Evolutionary conservation across 1,140 invertebrate species (phyloP), one percentile per base, ranked within the genome.

Genomic region (Rhagoletis zephyria): DNA sequence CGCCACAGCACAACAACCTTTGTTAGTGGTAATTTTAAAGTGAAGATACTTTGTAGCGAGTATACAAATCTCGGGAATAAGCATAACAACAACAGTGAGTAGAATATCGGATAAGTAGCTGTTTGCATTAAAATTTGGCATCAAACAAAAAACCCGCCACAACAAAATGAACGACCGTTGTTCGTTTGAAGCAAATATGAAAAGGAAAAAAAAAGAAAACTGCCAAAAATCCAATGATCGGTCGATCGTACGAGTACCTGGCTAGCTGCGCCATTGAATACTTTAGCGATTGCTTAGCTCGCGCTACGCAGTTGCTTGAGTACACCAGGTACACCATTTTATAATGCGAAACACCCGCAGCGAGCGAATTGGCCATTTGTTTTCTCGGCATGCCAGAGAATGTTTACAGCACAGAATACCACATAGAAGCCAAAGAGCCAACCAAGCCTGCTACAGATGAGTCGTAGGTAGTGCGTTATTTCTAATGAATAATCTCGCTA

Each of bases 61-160:
- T 81, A 74, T 74, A 59, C 48, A 81, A 81, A 81, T 81, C n/a
- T 81, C 16, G 48, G 48, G 48, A 59, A 59, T 56, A 59, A 51
- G 16, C 51, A 81, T 81, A 81, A 81, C 70, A 77, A 77, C n/a
- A 10, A 81, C 51, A 59, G 6, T 19, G 30, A 74, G 51, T 56
- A 56, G 10, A 56, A 56, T 56, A 56, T 56, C 10, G 51, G 5
- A 56, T 56, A 7, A 7, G 51, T 56, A 56, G 74, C n/a, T 81
- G 45, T 48, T 56, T 81, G 74, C 74, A 81, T 30, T 81, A 81
- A 81, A 81, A 56, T 81, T 81, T 51, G 74, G 74, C 74, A 81
- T 81, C 74, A 81, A 81, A 81, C 74, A 30, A 56, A 81, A 48
- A 81, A 81, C 2, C n/a, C 70, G 42, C 70, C 70, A 14, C 70